Evolutionary conservation across 2,113 vertebrate genomes (phyloP).

Genomic region (Aegypius monachus): DNA sequence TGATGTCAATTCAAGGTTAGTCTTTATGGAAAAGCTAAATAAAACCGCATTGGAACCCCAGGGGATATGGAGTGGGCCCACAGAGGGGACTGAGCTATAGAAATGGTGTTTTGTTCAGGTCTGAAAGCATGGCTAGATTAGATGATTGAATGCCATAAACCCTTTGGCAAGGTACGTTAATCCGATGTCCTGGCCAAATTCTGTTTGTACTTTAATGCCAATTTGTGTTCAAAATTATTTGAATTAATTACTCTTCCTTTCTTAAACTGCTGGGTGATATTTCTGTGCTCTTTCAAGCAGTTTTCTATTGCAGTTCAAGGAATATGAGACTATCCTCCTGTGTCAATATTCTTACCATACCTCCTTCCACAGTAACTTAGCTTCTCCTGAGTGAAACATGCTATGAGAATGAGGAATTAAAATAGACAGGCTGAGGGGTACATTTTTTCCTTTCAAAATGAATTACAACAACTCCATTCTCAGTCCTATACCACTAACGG

Average conservation of each 20-base stretch:
- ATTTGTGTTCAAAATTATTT: constrained; percentile 24
- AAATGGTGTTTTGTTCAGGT: background rate
- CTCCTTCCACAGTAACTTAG: background rate
- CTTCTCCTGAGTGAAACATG: background rate
- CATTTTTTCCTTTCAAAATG: background rate
- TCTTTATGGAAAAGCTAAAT: background rate
- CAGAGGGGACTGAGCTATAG: background rate
- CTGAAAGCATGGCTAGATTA: constrained; percentile 24
- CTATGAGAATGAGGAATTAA: background rate
- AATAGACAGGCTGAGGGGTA: background rate
- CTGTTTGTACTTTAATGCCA: background rate
- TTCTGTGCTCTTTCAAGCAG: background rate
- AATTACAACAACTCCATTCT: background rate
- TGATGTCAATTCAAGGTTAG: background rate
- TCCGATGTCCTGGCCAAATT: background rate
- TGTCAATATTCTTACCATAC: background rate
- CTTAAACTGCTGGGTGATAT: background rate
- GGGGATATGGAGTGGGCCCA: background rate
- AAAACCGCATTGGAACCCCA: background rate
- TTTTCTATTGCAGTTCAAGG: background rate
- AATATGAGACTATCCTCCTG: background rate
- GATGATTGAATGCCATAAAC: constrained; percentile 28
- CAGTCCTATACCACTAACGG: background rate
- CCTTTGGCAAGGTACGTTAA: constrained; percentile 33
- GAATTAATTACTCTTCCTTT: constrained; percentile 31